A percentile compares a stretch with the other conserved stretches of the same genome.
phyloP scores from a whole-genome alignment of 2,888 invertebrate genomes.

The Galerucella pusilla region DNA sequence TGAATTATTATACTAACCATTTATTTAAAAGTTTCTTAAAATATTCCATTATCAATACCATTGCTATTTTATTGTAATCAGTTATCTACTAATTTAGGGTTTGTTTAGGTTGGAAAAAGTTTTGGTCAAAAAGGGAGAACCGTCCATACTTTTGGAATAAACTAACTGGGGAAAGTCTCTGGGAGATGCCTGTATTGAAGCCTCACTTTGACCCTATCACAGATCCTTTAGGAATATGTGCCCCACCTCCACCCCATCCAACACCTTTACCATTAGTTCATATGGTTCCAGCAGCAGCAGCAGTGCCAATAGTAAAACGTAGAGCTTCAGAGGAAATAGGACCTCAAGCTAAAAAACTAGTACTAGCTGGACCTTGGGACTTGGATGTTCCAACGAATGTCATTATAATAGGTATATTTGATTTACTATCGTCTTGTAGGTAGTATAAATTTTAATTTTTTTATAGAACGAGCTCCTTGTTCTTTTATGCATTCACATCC shows the following conservation, averaged over 20 bases:
- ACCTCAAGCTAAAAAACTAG: conserved; percentile 79
- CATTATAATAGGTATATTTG: conserved; percentile 68
- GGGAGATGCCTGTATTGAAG: conserved; percentile 92
- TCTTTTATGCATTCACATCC: conserved; percentile 93
- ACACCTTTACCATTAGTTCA: conserved; percentile 42
- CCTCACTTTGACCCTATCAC: conserved; percentile 91
- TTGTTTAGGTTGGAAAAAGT: conserved; percentile 81
- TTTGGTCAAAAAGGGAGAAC: conserved; percentile 96
- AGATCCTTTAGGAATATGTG: conserved; percentile 54
- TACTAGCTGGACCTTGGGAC: conserved; percentile 89
- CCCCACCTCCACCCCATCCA: conserved; percentile 45
- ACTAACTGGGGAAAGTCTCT: conserved; percentile 93
- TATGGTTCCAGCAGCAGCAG: conserved; percentile 60
- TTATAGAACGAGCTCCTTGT: conserved; percentile 84
- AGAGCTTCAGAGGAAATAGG: conserved; percentile 83
- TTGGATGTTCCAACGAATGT: conserved; percentile 93
- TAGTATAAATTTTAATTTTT: not conserved
- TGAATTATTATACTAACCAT: too few species aligned
- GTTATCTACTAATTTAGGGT: conserved; percentile 9
- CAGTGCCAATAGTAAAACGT: conserved; percentile 74
- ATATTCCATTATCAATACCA: not conserved
- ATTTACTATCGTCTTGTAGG: not conserved
- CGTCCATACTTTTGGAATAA: conserved; percentile 98
- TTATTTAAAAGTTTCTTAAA: too few species aligned
- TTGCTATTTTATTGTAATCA: not conserved